Percentiles rank a stretch among this genome's conserved stretches.
Conservation (phyloP, 1,140 invertebrate genomes). For the Idris sp. region DNA sequence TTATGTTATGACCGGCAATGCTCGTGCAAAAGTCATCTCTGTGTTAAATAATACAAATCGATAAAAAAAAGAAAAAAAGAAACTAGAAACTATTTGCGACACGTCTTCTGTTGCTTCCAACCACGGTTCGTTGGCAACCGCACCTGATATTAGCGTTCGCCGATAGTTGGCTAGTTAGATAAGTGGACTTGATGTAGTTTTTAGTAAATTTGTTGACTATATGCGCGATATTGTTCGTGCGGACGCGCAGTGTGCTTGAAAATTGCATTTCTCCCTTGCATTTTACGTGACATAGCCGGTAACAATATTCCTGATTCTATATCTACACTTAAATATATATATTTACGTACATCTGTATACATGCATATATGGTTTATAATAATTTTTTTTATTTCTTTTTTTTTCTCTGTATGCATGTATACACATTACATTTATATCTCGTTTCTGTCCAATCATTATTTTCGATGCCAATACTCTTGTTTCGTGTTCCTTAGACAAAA, state of each 20-base stretch:
- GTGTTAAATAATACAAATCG: constrained; percentile 62
- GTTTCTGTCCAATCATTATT: no score
- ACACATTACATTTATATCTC: no score
- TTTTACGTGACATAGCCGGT: constrained; percentile 44
- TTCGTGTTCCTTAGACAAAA: no score
- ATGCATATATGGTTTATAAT: constrained; percentile 14
- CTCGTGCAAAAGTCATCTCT: constrained; percentile 60
- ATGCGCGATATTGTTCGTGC: constrained; percentile 60
- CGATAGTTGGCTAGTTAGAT: constrained; percentile 67
- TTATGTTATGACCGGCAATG: constrained; percentile 75
- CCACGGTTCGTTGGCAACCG: constrained; percentile 51
- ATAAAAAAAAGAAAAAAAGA: no score
- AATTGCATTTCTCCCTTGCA: constrained; percentile 56
- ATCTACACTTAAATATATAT: constrained; percentile 9
- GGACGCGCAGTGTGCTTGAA: constrained; percentile 49
- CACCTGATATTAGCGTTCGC: constrained; percentile 59
- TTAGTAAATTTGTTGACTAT: constrained; percentile 70
- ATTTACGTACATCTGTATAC: constrained; percentile 15
- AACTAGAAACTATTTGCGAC: constrained; percentile 62
- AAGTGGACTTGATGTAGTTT: constrained; percentile 69
- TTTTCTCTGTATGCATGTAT: constrained; percentile 9
- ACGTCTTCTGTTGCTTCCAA: constrained; percentile 59
- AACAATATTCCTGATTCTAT: constrained; percentile 36
- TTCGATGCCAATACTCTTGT: no score
- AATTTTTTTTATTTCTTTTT: constrained; percentile 12